A percentile compares a stretch with the other conserved stretches of the same genome.
phyloP scores from a whole-genome alignment of 1,140 invertebrate genomes.

The Grapholita molesta region DNA sequence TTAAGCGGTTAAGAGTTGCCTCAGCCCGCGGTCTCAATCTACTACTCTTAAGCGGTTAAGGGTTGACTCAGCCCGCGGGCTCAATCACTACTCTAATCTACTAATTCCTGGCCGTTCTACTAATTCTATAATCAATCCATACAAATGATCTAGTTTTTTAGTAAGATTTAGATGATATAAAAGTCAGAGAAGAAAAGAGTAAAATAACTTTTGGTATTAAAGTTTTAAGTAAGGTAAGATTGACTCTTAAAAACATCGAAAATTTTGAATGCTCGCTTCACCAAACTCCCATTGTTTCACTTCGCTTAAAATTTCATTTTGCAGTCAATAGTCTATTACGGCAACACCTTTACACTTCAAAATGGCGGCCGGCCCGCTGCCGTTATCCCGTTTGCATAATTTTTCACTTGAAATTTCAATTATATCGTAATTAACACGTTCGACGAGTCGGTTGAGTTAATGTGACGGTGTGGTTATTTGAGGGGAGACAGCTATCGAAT shows the following conservation, averaged over 20 bases:
- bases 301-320: constrained; percentile 1
- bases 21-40: no score
- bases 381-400: constrained; percentile 45
- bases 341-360: constrained; percentile 11
- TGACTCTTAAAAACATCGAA: not conserved
- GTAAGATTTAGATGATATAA: no score
- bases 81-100: no score
- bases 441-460: not conserved
- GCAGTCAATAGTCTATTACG: constrained; percentile 8
- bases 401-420: constrained; percentile 45
- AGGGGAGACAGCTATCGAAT: no score
- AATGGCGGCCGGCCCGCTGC: not conserved
- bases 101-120: no score
- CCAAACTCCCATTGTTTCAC: not conserved
- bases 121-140: no score
- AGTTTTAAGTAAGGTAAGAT: not conserved
- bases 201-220: not conserved
- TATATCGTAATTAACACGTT: constrained; percentile 38
- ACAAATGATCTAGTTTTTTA: no score
- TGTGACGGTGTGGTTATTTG: not conserved
- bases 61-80: no score
- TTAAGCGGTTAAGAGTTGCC: no score
- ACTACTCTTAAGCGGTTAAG: no score
- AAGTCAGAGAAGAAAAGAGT: no score
- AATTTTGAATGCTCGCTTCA: not conserved